Evolutionary conservation across 2,888 invertebrate genomes (phyloP).

Genomic region (Conistra vaccinii): DNA sequence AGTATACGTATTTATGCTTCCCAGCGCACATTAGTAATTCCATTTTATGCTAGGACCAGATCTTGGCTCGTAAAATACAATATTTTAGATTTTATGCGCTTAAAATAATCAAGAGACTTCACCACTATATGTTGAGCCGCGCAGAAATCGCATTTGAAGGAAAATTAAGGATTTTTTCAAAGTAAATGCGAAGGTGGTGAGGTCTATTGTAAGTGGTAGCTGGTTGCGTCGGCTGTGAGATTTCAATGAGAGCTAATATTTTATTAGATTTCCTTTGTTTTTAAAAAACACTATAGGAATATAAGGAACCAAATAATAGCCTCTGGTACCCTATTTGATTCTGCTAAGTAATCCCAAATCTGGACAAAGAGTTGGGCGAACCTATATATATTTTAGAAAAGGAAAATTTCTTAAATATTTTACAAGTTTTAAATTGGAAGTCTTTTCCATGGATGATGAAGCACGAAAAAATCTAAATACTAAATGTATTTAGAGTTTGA

Average conservation of each 20-base stretch:
- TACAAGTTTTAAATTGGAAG: not conserved
- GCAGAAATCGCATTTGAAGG: conserved; percentile 17
- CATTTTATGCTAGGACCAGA: conserved; percentile 60
- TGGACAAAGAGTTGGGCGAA: too few species aligned
- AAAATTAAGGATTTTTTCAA: not conserved
- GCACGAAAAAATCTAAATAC: not conserved
- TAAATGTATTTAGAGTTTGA: not conserved
- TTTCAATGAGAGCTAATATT: conserved; percentile 26
- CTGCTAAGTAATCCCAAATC: not conserved
- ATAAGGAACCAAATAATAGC: not conserved
- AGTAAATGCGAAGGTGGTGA: conserved; percentile 4
- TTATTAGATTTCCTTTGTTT: conserved; percentile 21
- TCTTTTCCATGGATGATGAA: not conserved
- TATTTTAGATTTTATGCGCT: conserved; percentile 54
- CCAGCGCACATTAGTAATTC: conserved; percentile 49
- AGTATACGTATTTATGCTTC: conserved; percentile 53
- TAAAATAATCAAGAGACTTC: conserved; percentile 60
- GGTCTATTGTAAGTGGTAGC: conserved; percentile 27
- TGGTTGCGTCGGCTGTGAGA: conserved; percentile 27
- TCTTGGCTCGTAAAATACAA: conserved; percentile 55
- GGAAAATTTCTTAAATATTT: too few species aligned
- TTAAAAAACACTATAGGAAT: not conserved
- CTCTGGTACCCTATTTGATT: not conserved
- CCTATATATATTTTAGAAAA: too few species aligned
- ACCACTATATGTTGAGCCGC: conserved; percentile 55